A percentile compares a stretch with the other conserved stretches of the same genome.
Conservation (phyloP, 1,140 invertebrate species). For the Rhynchophorus ferrugineus region DNA sequence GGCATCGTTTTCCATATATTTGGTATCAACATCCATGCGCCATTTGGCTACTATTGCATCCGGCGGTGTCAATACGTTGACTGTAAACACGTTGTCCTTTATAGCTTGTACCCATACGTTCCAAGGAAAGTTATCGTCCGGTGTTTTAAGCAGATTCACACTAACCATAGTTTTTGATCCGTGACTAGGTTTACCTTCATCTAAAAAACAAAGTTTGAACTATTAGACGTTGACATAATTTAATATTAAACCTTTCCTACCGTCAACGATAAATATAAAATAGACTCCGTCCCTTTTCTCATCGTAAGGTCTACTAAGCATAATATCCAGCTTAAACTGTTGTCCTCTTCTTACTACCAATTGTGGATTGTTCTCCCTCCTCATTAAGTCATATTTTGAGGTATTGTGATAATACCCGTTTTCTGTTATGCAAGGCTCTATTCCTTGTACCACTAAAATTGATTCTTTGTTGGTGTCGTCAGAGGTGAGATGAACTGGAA, state of each 20-base stretch:
- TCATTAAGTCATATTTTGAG: slow-evolving; percentile 65
- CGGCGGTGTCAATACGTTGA: slow-evolving; percentile 64
- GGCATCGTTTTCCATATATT: slow-evolving; percentile 53
- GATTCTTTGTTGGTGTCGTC: slow-evolving; percentile 38
- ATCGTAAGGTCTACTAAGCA: slow-evolving; percentile 66
- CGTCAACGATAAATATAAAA: slow-evolving; percentile 73
- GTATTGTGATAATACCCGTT: slow-evolving; percentile 75
- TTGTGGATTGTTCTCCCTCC: slow-evolving; percentile 50
- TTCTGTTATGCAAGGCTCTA: slow-evolving; percentile 60
- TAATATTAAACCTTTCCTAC: slow-evolving; percentile 39
- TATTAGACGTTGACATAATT: not conserved
- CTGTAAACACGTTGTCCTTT: slow-evolving; percentile 47
- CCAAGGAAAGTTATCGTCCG: slow-evolving; percentile 45
- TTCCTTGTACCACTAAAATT: slow-evolving; percentile 56
- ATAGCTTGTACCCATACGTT: slow-evolving; percentile 51
- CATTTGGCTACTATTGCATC: slow-evolving; percentile 77
- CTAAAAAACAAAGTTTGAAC: slow-evolving; percentile 38
- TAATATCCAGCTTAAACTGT: slow-evolving; percentile 67
- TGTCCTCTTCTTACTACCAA: slow-evolving; percentile 78
- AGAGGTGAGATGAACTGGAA: slow-evolving; percentile 43
- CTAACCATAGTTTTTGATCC: slow-evolving; percentile 72
- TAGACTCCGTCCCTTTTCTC: slow-evolving; percentile 68
- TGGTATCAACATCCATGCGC: slow-evolving; percentile 79
- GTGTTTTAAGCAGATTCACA: slow-evolving; percentile 58
- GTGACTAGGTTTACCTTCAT: slow-evolving; percentile 65